Evolutionary conservation across 2,888 invertebrate species (phyloP), one percentile per base, ranked within the genome.

Genomic region (Cordilura impudica): DNA sequence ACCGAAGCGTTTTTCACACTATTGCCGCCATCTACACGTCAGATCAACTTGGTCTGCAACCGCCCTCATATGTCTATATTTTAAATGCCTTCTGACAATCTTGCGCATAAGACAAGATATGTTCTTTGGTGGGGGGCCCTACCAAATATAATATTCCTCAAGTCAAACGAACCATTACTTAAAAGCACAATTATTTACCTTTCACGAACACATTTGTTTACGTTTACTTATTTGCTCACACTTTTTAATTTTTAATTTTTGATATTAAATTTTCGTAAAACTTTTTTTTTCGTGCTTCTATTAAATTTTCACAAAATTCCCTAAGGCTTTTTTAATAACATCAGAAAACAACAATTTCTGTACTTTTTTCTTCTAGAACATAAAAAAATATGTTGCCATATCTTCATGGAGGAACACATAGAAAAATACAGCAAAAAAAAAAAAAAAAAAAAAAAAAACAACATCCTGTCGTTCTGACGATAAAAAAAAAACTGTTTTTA

Each of bases 391-490:
- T 73, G 72, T 67, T 77, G 69, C 63, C 51, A 26, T 60, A 53
- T 73, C 72, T 65, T 45, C 4, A 39, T 45, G 43, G 39, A 2
- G 49, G 58, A 60, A 61, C 10, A 10, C 39, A 21, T 49, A 14
- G 21, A 21, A 54, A 29, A 51, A 14, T n/a, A 29, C 4, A 43
- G 14, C 54, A 2, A 56, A n/a, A 45, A n/a, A 54, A 21, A 16
- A 5, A 10, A 16, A 14, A 12, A 29, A 39, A 16, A 49, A 45
- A 67, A 47, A 31, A 47, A 29, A 29, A 54, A 60, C 66, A 77
- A 78, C 72, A 78, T 72, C 72, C 77, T 78, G 77, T 63, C 71
- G 35, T 29, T 56, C 7, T 47, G 18, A 35, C 19, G 49, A 19
- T 47, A 29, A 39, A 65, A 65, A 35, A 58, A 70, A 60, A 51